Base-by-base conservation (phyloP, 2,113 vertebrate genomes). In the Megalops atlanticus region DNA sequence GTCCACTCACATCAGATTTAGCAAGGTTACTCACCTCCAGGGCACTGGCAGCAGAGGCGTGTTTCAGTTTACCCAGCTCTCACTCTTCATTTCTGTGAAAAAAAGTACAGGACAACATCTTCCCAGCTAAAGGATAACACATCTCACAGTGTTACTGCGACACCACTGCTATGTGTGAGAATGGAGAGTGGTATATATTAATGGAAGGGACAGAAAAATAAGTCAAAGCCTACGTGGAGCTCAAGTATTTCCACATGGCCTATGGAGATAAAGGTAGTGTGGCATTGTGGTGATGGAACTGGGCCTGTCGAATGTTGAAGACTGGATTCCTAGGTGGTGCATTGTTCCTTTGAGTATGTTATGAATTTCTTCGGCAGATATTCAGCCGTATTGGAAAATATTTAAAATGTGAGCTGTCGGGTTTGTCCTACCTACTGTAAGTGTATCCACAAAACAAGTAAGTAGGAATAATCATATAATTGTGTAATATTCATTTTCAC, bases 1-100 rank as follows among this genome's bases (percentile, higher is more conserved):
- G 71, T 78, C 77, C 47, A 47, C 43, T 64, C 33, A 40, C 33
- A 76, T 82, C 43, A 40, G 21, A 41, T 31, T 82, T 73, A 83
- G 18, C 73, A 74, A 49, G 15, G 71, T 85, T 74, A 77, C 1
- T 76, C 78, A 76, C 74, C 64, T 79, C 54, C 15, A 33, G 4
- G 5, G n/a, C 18, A 24, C 27, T 7, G 35, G 47, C 47, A 64
- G 3, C 27, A 18, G 18, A 36, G 31, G 38, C 43, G 0, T 16
- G 1, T 35, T 78, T 80, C 74, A 71, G 27, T 43, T n/a, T n/a
- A n/a, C n/a, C n/a, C n/a, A 39, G 36, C 40, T 41, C 12, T 54
- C 33, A 58, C 64, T 73, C 24, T 31, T 80, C 38, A 4, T 78
- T 16, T 80, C 54, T 71, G 70, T 35, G 69, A 15, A n/a, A n/a